Conservation (phyloP, 2,888 invertebrate genomes). For the Agrochola lota region DNA sequence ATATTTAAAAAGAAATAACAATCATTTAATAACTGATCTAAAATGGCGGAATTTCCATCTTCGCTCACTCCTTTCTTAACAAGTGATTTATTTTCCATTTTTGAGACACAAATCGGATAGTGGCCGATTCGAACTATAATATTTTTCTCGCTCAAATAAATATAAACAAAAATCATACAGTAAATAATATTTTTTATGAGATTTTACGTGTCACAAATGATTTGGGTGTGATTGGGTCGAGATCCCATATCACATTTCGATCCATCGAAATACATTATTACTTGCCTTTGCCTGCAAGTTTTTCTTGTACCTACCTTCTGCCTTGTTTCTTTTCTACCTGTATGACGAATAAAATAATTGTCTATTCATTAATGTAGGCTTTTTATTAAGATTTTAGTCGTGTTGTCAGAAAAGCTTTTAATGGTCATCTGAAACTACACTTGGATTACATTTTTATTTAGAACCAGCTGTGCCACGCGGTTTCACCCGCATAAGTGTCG, state of each 20-base stretch:
- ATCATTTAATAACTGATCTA: background rate
- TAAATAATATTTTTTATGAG: constrained; percentile 26
- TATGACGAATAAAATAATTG: background rate
- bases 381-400: background rate
- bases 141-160: constrained; percentile 17
- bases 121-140: background rate
- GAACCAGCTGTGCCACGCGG: too few species aligned
- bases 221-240: constrained; percentile 52
- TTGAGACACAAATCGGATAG: background rate
- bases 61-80: background rate
- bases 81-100: background rate
- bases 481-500: too few species aligned
- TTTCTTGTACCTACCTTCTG: background rate
- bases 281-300: background rate
- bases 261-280: constrained; percentile 25
- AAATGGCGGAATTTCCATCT: background rate
- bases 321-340: constrained; percentile 19
- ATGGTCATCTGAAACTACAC: background rate
- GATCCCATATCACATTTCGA: constrained; percentile 45
- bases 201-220: constrained; percentile 42
- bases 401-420: background rate
- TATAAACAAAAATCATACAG: constrained; percentile 26
- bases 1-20: too few species aligned
- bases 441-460: background rate
- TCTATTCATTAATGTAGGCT: background rate